These are phyloP conservation scores for Dicentrarchus labrax DNA, from an alignment of 2,113 vertebrate genomes.

Conservation along the genomic window DNA sequence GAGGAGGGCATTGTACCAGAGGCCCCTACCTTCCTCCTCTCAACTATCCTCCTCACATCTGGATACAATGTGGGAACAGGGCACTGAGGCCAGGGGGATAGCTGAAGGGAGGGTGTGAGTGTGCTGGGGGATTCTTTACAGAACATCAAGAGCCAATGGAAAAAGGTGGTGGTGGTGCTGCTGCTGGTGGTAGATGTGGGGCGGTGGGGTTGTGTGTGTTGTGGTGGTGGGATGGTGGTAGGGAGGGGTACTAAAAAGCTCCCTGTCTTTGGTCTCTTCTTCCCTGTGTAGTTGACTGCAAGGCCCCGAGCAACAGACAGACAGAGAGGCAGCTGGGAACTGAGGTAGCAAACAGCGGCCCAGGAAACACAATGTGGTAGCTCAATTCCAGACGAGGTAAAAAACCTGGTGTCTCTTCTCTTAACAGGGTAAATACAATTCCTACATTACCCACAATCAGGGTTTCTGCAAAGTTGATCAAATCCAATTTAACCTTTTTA, in stretches of 20 bases:
- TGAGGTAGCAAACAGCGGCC: constrained; percentile 61
- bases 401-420: constrained; percentile 16
- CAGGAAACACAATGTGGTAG: constrained; percentile 48
- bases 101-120: constrained; percentile 69
- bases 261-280: constrained; percentile 76
- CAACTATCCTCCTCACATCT: constrained; percentile 79
- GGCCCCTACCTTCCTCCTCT: constrained; percentile 64
- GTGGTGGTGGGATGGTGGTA: constrained; percentile 22
- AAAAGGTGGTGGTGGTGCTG: constrained; percentile 57
- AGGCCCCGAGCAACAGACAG: constrained; percentile 76
- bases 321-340: constrained; percentile 71
- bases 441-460: neutral
- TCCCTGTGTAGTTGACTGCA: constrained; percentile 73
- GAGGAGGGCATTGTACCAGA: constrained; percentile 45
- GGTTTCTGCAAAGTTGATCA: neutral
- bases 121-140: constrained; percentile 73
- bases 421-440: neutral
- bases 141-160: constrained; percentile 75
- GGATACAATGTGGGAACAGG: constrained; percentile 80
- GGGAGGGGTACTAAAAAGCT: constrained; percentile 57
- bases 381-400: constrained; percentile 11
- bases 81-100: constrained; percentile 57
- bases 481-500: neutral
- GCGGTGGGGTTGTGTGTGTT: constrained; percentile 50
- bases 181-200: constrained; percentile 54